Percentiles rank a stretch among this genome's conserved stretches.
Evolutionary conservation across 2,888 invertebrate genomes (phyloP).

Genomic region (Antheraea yamamai): DNA sequence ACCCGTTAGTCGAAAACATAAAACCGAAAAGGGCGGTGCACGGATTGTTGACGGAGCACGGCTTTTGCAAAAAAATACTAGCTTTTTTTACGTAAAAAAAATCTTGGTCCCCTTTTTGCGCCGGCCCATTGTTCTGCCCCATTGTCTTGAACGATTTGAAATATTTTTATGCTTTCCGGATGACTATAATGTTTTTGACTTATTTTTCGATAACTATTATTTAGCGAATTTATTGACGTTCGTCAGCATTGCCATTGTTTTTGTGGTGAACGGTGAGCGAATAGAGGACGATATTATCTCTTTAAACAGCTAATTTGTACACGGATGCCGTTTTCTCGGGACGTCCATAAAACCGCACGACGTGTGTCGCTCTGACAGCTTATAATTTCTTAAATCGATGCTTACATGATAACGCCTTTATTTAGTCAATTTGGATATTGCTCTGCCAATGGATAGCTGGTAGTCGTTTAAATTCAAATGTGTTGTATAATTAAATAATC

Average conservation of each 20-base stretch:
- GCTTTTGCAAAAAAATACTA: slow-evolving; percentile 68
- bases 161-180: slow-evolving; percentile 80
- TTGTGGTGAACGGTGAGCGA: slow-evolving; percentile 37
- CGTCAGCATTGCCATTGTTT: slow-evolving; percentile 46
- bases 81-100: slow-evolving; percentile 61
- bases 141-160: slow-evolving; percentile 79
- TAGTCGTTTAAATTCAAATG: neutral
- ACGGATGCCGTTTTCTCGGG: slow-evolving; percentile 51
- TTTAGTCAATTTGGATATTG: neutral
- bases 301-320: slow-evolving; percentile 61
- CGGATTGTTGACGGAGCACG: slow-evolving; percentile 71
- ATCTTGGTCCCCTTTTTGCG: slow-evolving; percentile 69
- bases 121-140: slow-evolving; percentile 73
- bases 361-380: slow-evolving; percentile 46
- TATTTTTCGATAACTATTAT: slow-evolving; percentile 80
- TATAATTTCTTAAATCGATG: slow-evolving; percentile 7
- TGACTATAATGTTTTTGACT: slow-evolving; percentile 76
- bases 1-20: slow-evolving; percentile 71
- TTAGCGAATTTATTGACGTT: slow-evolving; percentile 72
- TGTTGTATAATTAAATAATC: neutral
- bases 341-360: slow-evolving; percentile 47
- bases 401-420: neutral
- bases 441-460: neutral
- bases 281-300: slow-evolving; percentile 48
- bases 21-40: slow-evolving; percentile 61